phyloP scores from a whole-genome alignment of 2,888 invertebrate genomes.

The Leistus spinibarbis region DNA sequence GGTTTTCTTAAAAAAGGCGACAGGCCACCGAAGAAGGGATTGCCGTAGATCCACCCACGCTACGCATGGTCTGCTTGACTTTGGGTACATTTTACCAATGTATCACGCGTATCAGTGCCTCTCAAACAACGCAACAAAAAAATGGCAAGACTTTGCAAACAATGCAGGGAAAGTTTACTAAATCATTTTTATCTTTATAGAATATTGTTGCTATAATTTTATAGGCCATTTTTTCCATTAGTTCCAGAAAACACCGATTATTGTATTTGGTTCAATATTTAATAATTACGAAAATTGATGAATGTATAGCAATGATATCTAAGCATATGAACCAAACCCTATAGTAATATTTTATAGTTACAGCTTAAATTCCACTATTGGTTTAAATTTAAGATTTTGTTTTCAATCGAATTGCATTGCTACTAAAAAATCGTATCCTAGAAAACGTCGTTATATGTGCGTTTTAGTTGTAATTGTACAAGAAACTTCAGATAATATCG shows the following conservation, averaged over 20 bases:
- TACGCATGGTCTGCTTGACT: neutral
- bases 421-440: too few relatives aligned
- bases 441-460: too few relatives aligned
- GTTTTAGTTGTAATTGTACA: too few relatives aligned
- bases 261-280: too few relatives aligned
- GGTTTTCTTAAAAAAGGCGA: slow-evolving; percentile 33
- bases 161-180: neutral
- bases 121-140: neutral
- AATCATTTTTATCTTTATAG: neutral
- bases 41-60: neutral
- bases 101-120: neutral
- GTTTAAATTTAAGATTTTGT: too few relatives aligned
- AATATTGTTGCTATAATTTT: neutral
- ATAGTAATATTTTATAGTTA: too few relatives aligned
- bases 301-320: too few relatives aligned
- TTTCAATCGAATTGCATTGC: too few relatives aligned
- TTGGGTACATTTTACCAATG: neutral
- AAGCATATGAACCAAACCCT: too few relatives aligned
- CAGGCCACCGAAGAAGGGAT: slow-evolving; percentile 10
- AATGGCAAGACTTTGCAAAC: neutral
- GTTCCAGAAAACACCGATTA: neutral
- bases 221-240: neutral
- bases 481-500: too few relatives aligned
- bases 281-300: too few relatives aligned
- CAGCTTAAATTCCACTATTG: too few relatives aligned